A percentile compares a stretch with the other conserved stretches of the same genome.
phyloP scores from a whole-genome alignment of 2,797 vertebrate species.

The Galago senegalensis region DNA sequence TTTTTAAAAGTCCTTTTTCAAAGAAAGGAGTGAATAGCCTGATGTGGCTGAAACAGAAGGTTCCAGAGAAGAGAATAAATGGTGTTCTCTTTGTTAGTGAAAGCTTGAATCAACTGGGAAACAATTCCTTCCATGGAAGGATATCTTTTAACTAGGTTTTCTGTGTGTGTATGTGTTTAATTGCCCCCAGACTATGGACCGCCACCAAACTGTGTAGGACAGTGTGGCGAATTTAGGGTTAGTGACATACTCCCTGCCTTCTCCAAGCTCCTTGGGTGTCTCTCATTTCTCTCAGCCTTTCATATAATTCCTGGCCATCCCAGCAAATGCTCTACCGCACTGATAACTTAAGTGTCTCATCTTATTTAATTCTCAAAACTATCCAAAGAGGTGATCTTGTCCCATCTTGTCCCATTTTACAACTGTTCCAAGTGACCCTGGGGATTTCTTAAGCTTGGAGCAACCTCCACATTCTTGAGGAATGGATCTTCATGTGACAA shows the following conservation, averaged over 20 bases:
- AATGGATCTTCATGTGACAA: not conserved
- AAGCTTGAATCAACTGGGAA: not conserved
- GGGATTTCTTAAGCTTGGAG: not conserved
- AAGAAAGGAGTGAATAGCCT: not conserved
- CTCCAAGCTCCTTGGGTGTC: not conserved
- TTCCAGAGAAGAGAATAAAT: not conserved
- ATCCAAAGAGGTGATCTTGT: not conserved
- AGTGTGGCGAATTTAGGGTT: not conserved
- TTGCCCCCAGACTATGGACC: not conserved
- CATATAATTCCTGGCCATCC: not conserved
- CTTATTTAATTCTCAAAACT: conserved; percentile 10
- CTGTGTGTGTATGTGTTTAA: not conserved
- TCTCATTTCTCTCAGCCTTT: not conserved
- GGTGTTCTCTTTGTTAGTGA: too few species aligned
- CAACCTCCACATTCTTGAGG: not conserved
- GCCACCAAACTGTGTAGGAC: not conserved
- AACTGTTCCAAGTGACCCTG: not conserved
- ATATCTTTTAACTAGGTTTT: not conserved
- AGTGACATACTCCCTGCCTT: fast-evolving
- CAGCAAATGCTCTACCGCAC: not conserved
- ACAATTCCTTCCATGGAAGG: not conserved
- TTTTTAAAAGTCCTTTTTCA: conserved; percentile 34
- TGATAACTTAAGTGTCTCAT: not conserved
- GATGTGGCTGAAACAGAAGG: not conserved
- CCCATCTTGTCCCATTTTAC: not conserved